These are phyloP conservation scores for Zonotrichia leucophrys DNA, from an alignment of 2,113 vertebrate genomes.

Conservation along the genomic window DNA sequence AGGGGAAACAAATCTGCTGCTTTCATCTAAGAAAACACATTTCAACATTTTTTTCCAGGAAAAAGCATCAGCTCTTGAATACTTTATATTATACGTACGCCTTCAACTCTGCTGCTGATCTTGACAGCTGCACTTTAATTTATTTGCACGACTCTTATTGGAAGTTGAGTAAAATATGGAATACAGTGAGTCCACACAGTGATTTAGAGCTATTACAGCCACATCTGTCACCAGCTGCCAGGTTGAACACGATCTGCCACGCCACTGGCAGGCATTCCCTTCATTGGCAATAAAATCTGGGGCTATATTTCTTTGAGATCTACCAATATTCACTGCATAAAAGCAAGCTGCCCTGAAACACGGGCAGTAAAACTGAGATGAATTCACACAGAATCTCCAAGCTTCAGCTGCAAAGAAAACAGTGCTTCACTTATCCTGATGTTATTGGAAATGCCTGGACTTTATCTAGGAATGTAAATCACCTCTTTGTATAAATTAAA, in stretches of 20 bases:
- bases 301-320: conserved; percentile 27
- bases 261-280: background rate
- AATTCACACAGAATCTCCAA: background rate
- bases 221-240: conserved; percentile 41
- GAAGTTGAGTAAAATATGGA: conserved; percentile 46
- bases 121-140: conserved; percentile 67
- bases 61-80: conserved; percentile 18
- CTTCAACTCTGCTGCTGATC: conserved; percentile 56
- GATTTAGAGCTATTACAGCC: conserved; percentile 33
- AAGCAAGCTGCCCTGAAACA: background rate
- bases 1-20: background rate
- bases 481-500: background rate
- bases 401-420: background rate
- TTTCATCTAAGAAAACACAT: background rate
- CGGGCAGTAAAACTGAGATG: background rate
- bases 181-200: background rate
- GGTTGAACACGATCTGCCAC: conserved; percentile 40
- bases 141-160: conserved; percentile 49
- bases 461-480: background rate
- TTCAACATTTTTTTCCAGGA: conserved; percentile 2
- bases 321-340: background rate
- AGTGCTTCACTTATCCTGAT: background rate
- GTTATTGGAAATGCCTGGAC: background rate
- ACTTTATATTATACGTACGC: background rate
- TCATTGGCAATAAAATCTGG: background rate